These are phyloP conservation scores for Eciton burchellii DNA, from an alignment of 1,140 invertebrate species.

Conservation along the genomic window DNA sequence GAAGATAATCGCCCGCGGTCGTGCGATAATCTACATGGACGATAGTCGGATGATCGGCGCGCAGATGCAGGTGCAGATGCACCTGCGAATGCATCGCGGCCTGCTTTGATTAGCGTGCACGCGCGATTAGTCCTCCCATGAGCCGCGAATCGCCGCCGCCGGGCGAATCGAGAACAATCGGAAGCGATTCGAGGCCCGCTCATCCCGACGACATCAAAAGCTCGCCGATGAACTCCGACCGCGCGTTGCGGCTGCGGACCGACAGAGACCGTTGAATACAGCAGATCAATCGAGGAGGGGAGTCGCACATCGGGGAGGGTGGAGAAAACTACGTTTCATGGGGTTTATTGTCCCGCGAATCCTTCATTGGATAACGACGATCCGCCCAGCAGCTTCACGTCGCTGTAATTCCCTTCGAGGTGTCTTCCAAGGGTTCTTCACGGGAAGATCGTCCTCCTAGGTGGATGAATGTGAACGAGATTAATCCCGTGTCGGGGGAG, in stretches of 20 bases:
- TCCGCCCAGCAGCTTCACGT: neutral
- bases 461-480: neutral
- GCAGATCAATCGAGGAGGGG: constrained; percentile 27
- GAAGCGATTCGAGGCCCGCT: constrained; percentile 38
- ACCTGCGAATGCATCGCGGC: neutral
- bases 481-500: neutral
- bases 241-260: neutral
- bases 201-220: constrained; percentile 50
- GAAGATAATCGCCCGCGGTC: too few species aligned
- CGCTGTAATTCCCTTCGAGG: neutral
- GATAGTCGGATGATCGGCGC: neutral
- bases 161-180: constrained; percentile 46
- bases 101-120: constrained; percentile 31
- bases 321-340: constrained; percentile 31
- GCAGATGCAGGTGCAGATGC: neutral
- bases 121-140: constrained; percentile 59
- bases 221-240: constrained; percentile 27
- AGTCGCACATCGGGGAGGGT: neutral
- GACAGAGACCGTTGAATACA: constrained; percentile 9
- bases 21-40: neutral
- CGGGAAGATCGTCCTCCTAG: neutral
- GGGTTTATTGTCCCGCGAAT: constrained; percentile 15
- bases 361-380: constrained; percentile 37
- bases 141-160: constrained; percentile 13
- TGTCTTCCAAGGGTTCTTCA: too few species aligned